phyloP scores from a whole-genome alignment of 2,888 invertebrate species.

The Platycheirus albimanus region DNA sequence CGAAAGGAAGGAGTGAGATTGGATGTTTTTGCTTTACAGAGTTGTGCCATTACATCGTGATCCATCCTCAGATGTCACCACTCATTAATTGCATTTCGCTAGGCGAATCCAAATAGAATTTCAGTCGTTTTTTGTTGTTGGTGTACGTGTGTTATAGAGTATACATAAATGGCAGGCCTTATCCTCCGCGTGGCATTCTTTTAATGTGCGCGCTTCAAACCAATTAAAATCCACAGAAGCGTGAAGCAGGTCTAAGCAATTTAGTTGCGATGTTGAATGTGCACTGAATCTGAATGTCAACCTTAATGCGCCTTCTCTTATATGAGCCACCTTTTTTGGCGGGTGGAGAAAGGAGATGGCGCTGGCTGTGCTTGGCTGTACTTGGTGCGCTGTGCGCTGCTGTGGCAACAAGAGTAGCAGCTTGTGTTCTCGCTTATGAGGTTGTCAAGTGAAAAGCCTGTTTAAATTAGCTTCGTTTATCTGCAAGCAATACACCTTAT shows the following conservation, averaged over 20 bases:
- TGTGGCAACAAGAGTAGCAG: background rate
- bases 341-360: background rate
- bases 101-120: constrained; percentile 39
- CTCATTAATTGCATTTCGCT: constrained; percentile 75
- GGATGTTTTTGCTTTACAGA: constrained; percentile 27
- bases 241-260: constrained; percentile 75
- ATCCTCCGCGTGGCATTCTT: constrained; percentile 53
- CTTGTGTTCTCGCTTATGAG: constrained; percentile 45
- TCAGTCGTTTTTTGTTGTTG: constrained; percentile 6
- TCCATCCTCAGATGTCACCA: constrained; percentile 74
- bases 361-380: background rate
- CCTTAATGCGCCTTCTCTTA: constrained; percentile 6
- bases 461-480: constrained; percentile 73
- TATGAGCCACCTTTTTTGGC: background rate
- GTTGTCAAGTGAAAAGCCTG: constrained; percentile 60
- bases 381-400: too few relatives aligned
- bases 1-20: constrained; percentile 27
- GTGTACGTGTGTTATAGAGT: background rate
- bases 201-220: constrained; percentile 73
- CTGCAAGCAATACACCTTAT: constrained; percentile 49
- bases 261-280: constrained; percentile 73
- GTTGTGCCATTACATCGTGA: constrained; percentile 52
- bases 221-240: constrained; percentile 76
- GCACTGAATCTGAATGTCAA: constrained; percentile 57
- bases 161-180: constrained; percentile 11